Evolutionary conservation across 2,113 vertebrate genomes (phyloP).

Genomic region (Oenanthe oenanthe): DNA sequence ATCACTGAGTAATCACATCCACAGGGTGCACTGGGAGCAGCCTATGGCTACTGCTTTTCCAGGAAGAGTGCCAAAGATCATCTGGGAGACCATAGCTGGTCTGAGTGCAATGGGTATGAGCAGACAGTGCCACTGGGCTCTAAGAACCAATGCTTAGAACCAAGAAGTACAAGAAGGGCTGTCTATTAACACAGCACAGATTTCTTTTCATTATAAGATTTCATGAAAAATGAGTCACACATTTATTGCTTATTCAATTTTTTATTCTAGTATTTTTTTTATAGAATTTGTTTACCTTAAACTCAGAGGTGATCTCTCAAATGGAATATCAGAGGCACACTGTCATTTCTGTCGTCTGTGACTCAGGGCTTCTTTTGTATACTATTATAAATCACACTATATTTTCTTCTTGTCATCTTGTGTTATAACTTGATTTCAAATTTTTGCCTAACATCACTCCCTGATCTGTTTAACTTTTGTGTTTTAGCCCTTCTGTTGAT

Average conservation of each 20-base stretch:
- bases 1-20: neutral
- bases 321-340: neutral
- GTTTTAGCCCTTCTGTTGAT: neutral
- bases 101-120: neutral
- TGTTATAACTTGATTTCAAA: neutral
- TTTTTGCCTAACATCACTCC: neutral
- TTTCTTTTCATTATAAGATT: neutral
- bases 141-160: neutral
- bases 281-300: neutral
- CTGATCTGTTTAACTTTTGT: neutral
- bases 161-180: neutral
- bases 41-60: neutral
- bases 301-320: neutral
- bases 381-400: neutral
- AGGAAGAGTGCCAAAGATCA: rapidly evolving
- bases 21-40: neutral
- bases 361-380: neutral
- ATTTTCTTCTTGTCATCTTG: neutral
- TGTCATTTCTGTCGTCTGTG: neutral
- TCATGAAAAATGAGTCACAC: neutral
- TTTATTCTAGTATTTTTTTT: neutral
- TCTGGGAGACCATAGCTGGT: neutral
- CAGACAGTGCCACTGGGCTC: neutral
- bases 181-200: neutral
- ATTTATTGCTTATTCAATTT: neutral